Evolutionary conservation across 2,113 vertebrate species (phyloP).

Genomic region (Barnardius zonarius): DNA sequence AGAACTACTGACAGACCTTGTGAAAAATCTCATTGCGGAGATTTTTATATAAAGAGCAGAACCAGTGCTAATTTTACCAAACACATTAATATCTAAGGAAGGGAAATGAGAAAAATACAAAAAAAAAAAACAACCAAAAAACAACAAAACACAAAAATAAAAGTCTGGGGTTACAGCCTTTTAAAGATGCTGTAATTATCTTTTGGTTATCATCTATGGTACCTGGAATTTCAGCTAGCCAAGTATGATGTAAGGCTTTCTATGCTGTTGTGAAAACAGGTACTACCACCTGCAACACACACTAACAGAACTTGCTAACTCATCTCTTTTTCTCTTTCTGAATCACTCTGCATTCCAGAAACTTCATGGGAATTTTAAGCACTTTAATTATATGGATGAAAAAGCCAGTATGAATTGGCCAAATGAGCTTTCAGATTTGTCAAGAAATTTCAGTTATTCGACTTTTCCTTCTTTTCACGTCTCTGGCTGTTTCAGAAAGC

Average conservation of each 20-base stretch:
- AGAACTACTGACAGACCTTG: neutral
- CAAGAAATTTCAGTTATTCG: neutral
- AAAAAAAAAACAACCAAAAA: no score
- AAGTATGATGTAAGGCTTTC: neutral
- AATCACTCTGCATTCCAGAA: neutral
- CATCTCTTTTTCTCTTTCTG: neutral
- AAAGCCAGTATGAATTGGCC: neutral
- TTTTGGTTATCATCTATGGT: neutral
- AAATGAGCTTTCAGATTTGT: neutral
- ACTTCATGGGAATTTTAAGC: neutral
- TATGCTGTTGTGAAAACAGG: neutral
- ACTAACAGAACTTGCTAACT: neutral
- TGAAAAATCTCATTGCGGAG: neutral
- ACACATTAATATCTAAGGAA: neutral
- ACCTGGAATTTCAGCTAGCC: neutral
- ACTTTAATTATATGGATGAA: neutral
- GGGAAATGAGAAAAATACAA: neutral
- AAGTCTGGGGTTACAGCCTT: neutral
- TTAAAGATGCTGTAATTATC: neutral
- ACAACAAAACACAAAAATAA: neutral
- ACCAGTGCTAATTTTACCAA: neutral
- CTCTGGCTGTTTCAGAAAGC: neutral
- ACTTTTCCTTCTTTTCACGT: neutral
- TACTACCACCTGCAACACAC: neutral
- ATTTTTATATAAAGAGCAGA: neutral